Evolutionary conservation across 1,140 invertebrate genomes (phyloP).

Genomic region (Cyclargus thomasi): DNA sequence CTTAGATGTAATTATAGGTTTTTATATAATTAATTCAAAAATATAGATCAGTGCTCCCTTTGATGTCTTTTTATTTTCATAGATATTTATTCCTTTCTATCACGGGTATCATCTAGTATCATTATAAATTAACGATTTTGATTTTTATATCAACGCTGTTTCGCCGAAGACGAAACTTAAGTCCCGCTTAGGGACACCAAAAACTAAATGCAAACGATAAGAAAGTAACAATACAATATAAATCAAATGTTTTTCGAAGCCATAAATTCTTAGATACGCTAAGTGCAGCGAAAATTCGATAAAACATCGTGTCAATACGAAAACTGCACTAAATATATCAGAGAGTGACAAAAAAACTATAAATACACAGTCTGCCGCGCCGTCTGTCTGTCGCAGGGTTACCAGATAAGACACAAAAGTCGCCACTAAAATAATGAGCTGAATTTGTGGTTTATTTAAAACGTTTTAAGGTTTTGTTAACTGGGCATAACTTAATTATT

Average conservation of each 20-base stretch:
- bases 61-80: too few species aligned
- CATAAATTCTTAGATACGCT: constrained; percentile 16
- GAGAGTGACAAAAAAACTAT: constrained; percentile 37
- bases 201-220: background rate
- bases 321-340: constrained; percentile 34
- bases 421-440: background rate
- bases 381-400: constrained; percentile 33
- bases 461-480: background rate
- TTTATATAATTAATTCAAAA: too few species aligned
- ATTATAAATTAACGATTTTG: too few species aligned
- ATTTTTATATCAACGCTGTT: background rate
- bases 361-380: constrained; percentile 46
- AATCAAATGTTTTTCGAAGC: background rate
- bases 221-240: background rate
- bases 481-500: too few species aligned
- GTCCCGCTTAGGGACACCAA: background rate
- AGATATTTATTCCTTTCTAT: too few species aligned
- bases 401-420: background rate
- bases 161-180: background rate
- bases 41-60: too few species aligned
- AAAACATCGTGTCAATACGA: constrained; percentile 24
- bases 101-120: too few species aligned
- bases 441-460: background rate
- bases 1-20: too few species aligned
- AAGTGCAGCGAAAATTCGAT: constrained; percentile 21